Conservation (phyloP, 2,113 vertebrate species). For the Bubo bubo region DNA sequence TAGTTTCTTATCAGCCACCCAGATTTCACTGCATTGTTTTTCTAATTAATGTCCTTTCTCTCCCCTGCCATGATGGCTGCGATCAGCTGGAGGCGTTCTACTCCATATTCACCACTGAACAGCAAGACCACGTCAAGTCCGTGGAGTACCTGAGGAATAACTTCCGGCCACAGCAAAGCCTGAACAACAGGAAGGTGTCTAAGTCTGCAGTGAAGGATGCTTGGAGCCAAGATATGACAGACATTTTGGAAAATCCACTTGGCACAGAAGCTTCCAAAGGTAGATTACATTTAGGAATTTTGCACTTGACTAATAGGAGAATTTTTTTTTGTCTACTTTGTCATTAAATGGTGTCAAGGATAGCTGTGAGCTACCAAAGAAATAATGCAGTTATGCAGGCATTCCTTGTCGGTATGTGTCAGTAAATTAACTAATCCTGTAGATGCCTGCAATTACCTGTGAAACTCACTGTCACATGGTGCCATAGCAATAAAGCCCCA, state of each 20-base stretch:
- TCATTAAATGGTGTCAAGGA: not conserved
- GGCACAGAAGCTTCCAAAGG: conserved; percentile 95
- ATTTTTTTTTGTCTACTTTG: not conserved
- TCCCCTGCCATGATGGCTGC: not conserved
- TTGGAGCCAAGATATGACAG: conserved; percentile 87
- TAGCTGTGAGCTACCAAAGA: not conserved
- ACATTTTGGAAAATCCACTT: conserved; percentile 82
- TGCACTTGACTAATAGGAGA: not conserved
- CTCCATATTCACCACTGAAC: conserved; percentile 98
- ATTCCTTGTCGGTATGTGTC: not conserved
- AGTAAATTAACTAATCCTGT: not conserved
- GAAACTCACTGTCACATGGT: not conserved
- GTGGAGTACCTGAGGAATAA: conserved; percentile 97
- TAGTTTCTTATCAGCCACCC: conserved; percentile 28
- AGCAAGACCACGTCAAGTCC: conserved; percentile 96
- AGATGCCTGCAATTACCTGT: not conserved
- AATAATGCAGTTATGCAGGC: not conserved
- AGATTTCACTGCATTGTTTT: conserved; percentile 50
- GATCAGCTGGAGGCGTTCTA: conserved; percentile 94
- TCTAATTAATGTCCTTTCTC: conserved; percentile 57
- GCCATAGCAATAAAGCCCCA: not conserved
- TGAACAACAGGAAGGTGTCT: conserved; percentile 87
- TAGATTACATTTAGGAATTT: conserved; percentile 36
- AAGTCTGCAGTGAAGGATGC: conserved; percentile 93
- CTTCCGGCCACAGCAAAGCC: conserved; percentile 88